Conservation (phyloP, 1,140 invertebrate species). For the Aethina tumida region DNA sequence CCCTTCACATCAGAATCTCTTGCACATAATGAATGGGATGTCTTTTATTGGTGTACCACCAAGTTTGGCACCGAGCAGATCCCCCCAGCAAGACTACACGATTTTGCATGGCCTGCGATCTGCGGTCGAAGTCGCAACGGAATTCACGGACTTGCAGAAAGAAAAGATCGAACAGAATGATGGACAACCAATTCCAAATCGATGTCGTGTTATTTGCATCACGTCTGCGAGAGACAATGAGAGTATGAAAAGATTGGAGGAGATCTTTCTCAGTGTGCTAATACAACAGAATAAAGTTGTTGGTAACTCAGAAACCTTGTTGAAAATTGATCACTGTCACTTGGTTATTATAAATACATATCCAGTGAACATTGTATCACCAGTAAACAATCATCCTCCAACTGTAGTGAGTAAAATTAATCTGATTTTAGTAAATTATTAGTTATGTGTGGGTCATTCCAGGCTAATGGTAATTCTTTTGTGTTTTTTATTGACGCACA, state of each 20-base stretch:
- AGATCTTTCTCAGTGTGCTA: slow-evolving; percentile 71
- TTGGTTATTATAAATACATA: slow-evolving; percentile 81
- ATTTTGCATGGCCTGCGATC: slow-evolving; percentile 76
- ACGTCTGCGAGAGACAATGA: slow-evolving; percentile 76
- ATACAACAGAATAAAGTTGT: slow-evolving; percentile 71
- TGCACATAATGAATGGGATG: slow-evolving; percentile 59
- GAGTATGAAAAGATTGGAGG: slow-evolving; percentile 72
- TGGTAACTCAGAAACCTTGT: slow-evolving; percentile 16
- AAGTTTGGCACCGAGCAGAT: slow-evolving; percentile 30
- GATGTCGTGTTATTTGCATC: slow-evolving; percentile 79
- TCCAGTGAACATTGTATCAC: slow-evolving; percentile 63
- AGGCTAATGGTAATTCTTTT: too few species aligned
- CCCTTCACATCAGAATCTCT: slow-evolving; percentile 60
- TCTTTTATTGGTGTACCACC: slow-evolving; percentile 60
- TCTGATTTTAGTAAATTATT: slow-evolving; percentile 10
- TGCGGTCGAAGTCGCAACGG: slow-evolving; percentile 77
- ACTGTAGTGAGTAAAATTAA: slow-evolving; percentile 19
- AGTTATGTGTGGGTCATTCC: too few species aligned
- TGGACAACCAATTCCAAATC: slow-evolving; percentile 35
- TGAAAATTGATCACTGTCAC: slow-evolving; percentile 73
- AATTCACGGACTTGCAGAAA: slow-evolving; percentile 65
- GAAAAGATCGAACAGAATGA: slow-evolving; percentile 20
- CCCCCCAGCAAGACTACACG: slow-evolving; percentile 49
- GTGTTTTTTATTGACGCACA: too few species aligned
- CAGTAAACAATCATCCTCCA: slow-evolving; percentile 58